phyloP scores from a whole-genome alignment of 2,113 vertebrate genomes.

The Psittacula cyanocephala region DNA sequence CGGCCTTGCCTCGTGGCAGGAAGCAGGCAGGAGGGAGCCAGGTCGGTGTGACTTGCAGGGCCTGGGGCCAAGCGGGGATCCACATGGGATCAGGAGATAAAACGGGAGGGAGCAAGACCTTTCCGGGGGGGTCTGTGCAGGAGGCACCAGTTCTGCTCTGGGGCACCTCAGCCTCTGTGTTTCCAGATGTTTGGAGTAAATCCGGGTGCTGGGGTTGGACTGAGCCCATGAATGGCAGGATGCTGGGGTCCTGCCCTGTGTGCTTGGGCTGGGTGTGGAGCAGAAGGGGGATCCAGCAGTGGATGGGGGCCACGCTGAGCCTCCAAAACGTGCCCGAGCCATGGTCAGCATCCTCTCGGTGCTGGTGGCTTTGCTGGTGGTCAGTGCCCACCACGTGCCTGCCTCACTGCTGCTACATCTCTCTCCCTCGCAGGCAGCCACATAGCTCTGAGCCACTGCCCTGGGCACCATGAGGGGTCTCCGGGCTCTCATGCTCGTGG shows the following conservation, averaged over 20 bases:
- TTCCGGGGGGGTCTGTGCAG: fast-evolving
- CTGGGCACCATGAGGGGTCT: constrained; percentile 52
- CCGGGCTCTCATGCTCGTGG: constrained; percentile 5
- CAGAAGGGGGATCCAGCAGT: not conserved
- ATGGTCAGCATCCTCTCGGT: fast-evolving
- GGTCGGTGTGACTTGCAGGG: not conserved
- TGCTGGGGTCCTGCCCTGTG: not conserved
- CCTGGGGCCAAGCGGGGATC: not conserved
- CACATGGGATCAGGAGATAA: fast-evolving
- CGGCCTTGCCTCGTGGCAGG: constrained; percentile 51
- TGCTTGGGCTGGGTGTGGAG: not conserved
- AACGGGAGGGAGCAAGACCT: fast-evolving
- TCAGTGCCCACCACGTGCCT: not conserved
- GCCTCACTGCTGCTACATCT: fast-evolving
- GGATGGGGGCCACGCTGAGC: not conserved
- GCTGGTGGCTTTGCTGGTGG: not conserved
- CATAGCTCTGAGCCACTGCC: not conserved
- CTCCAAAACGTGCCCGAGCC: not conserved
- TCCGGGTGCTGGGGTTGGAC: not conserved
- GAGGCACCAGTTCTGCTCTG: not conserved
- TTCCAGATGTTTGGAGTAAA: not conserved
- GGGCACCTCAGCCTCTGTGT: fast-evolving
- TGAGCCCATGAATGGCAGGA: fast-evolving
- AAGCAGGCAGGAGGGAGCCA: not conserved
- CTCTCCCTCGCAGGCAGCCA: not conserved